Percentiles rank a stretch among this genome's conserved stretches.
phyloP scores from a whole-genome alignment of 2,113 vertebrate genomes.

The Centrocercus urophasianus region DNA sequence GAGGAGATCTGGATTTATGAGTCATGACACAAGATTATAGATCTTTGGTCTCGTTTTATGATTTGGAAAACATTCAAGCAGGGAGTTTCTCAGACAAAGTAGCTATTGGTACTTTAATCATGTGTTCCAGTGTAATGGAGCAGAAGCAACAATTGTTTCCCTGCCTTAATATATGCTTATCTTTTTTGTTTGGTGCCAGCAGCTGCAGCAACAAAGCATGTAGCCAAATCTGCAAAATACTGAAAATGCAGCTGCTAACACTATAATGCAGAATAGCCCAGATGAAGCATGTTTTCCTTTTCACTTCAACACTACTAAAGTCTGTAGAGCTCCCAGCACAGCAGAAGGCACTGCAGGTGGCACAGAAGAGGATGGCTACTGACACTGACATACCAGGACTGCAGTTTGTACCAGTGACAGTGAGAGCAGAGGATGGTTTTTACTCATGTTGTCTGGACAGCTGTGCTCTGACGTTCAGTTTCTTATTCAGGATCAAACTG shows the following conservation, averaged over 20 bases:
- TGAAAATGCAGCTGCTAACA: not conserved
- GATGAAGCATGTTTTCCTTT: not conserved
- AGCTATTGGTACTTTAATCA: slow-evolving; percentile 26
- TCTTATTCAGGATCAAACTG: not conserved
- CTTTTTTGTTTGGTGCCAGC: not conserved
- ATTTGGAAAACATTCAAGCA: slow-evolving; percentile 44
- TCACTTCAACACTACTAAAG: not conserved
- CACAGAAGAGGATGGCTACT: not conserved
- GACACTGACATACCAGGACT: not conserved
- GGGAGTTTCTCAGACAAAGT: not conserved
- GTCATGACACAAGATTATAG: slow-evolving; percentile 34
- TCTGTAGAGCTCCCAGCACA: not conserved
- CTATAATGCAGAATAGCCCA: not conserved
- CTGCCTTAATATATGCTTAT: not conserved
- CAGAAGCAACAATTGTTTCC: not conserved
- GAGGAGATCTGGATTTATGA: slow-evolving; percentile 21
- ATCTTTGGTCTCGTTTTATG: not conserved
- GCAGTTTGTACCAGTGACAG: not conserved
- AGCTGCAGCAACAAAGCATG: not conserved
- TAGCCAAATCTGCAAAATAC: not conserved
- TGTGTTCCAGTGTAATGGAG: not conserved
- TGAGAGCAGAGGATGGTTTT: not conserved
- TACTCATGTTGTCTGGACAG: not conserved
- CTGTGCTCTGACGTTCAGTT: not conserved
- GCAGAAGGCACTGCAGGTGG: not conserved